Percentiles rank a stretch among this genome's conserved stretches.
phyloP scores from a whole-genome alignment of 2,888 invertebrate species.

The Hirudinaria manillensis region DNA sequence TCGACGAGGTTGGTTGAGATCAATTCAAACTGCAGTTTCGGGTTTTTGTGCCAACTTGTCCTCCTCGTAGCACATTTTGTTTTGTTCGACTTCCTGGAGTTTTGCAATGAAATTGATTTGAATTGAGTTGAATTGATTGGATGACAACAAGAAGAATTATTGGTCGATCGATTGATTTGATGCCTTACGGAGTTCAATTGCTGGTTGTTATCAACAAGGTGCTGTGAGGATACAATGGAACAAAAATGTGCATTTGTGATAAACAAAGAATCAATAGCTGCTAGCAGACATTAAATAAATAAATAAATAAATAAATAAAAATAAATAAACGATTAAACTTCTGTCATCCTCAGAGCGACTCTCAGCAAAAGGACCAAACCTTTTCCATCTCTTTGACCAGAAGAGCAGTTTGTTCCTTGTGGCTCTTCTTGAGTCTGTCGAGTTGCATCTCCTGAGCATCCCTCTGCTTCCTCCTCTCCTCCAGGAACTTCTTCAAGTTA shows the following conservation, averaged over 20 bases:
- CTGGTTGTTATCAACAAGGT: not conserved
- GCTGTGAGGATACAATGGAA: too few species aligned
- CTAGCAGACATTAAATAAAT: too few species aligned
- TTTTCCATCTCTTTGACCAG: slow-evolving; percentile 55
- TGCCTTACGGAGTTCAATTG: not conserved
- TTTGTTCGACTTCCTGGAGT: slow-evolving; percentile 50
- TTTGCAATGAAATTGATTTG: slow-evolving; percentile 29
- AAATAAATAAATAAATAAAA: not conserved
- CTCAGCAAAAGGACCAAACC: slow-evolving; percentile 29
- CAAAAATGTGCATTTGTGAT: too few species aligned
- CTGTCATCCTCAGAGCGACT: not conserved
- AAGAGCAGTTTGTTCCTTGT: slow-evolving; percentile 71
- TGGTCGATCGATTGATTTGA: not conserved
- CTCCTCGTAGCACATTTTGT: slow-evolving; percentile 50
- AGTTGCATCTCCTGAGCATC: slow-evolving; percentile 49
- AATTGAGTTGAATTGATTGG: not conserved
- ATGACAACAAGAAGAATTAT: not conserved
- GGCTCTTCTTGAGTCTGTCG: slow-evolving; percentile 50
- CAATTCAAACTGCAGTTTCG: slow-evolving; percentile 50
- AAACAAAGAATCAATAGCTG: too few species aligned
- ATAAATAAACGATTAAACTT: not conserved
- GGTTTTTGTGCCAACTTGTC: slow-evolving; percentile 51
- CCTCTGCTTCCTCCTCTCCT: slow-evolving; percentile 65
- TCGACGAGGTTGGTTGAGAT: not conserved
- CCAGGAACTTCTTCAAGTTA: slow-evolving; percentile 93